These are phyloP conservation scores for Epicauta chinensis DNA, from an alignment of 1,140 invertebrate genomes.

Conservation along the genomic window DNA sequence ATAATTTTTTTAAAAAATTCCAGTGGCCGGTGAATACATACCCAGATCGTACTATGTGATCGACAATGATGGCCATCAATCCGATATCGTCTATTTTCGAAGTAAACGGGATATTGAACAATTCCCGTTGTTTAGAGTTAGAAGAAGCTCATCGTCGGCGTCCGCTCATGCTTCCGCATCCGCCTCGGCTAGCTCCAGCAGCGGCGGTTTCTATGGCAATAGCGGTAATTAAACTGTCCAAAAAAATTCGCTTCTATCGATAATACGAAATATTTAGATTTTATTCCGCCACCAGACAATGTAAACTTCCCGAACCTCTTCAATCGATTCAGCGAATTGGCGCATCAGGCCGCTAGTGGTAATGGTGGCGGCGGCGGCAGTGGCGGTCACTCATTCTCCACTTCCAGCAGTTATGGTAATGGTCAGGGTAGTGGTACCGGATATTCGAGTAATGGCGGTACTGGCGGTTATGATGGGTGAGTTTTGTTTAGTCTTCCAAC, in stretches of 20 bases:
- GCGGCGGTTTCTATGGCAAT: background rate
- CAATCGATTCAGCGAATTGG: no score
- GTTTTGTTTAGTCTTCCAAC: background rate
- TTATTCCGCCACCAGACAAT: no score
- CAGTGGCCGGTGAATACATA: conserved; percentile 27
- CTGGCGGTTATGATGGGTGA: conserved; percentile 25
- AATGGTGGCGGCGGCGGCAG: conserved; percentile 2
- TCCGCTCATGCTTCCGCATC: conserved; percentile 7
- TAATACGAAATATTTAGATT: no score
- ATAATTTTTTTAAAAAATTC: conserved; percentile 19
- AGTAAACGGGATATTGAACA: conserved; percentile 27
- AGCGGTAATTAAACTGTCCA: no score
- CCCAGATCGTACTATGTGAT: conserved; percentile 36
- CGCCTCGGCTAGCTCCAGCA: conserved; percentile 5
- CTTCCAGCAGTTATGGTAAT: background rate
- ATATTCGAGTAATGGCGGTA: conserved; percentile 10
- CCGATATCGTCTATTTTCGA: conserved; percentile 28
- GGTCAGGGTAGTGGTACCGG: conserved; percentile 18
- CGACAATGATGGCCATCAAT: conserved; percentile 30
- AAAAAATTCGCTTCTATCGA: no score
- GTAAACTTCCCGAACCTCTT: no score
- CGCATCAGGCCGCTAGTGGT: background rate
- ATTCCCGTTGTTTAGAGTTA: conserved; percentile 19
- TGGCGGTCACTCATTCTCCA: conserved; percentile 18
- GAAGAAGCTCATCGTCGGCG: conserved; percentile 19